Base-by-base conservation (phyloP, 1,140 invertebrate species). In the Papilio dardanus region DNA sequence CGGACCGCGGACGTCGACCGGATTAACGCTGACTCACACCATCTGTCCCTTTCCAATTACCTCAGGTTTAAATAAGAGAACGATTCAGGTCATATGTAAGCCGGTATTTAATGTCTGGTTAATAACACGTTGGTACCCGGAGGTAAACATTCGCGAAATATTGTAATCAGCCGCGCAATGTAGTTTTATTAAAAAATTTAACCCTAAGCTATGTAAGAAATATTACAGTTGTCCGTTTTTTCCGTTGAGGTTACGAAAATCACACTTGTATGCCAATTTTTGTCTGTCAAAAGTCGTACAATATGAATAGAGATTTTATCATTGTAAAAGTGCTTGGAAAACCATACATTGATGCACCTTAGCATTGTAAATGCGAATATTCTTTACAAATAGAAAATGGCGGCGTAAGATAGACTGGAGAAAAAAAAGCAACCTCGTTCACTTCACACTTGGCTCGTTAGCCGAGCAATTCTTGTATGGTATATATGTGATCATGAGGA, bases 401-500 rank as follows among this genome's bases (percentile, higher is more conserved):
- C 54, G 54, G 16, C 24, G 30, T 62, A 62, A 62, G 54, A 62
- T 28, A 28, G 33, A 35, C 33, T 8, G 3, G 67, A 24, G 19
- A 77, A 83, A 77, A 77, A 65, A 76, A 81, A 62, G 24, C 24
- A 62, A 62, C 54, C 80, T 86, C 84, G 84, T 86, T 84, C 83
- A 79, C 77, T 77, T 68, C 58, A 80, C 77, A 81, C 80, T 86
- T 86, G 74, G 83, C 83, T 86, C 80, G 79, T 86, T 85, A 86
- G 78, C 75, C 54, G 77, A 79, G 78, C 83, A 82, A 84, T 83
- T 86, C 82, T 85, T 77, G 46, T 73, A 66, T 69, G 77, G 75
- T 80, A 73, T 79, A 80, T 81, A 76, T 81, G 81, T 79, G 78
- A 82, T 83, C 83, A 81, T 79, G 81, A 81, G 46, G 16, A n/a